These are phyloP conservation scores for Ptychadena robeensis DNA, from an alignment of 2,797 vertebrate species.

Conservation along the genomic window DNA sequence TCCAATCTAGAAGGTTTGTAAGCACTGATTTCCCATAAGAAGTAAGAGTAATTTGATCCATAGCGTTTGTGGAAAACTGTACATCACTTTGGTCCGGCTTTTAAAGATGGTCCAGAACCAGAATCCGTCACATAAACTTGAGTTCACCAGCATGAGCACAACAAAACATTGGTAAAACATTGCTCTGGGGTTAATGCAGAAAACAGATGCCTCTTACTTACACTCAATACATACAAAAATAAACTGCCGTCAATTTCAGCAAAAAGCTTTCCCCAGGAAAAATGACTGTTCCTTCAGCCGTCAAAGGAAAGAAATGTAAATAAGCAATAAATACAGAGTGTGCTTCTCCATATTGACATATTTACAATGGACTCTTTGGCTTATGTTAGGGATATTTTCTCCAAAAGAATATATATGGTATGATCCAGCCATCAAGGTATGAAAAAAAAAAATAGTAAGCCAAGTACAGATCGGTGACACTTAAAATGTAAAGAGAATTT, in stretches of 20 bases:
- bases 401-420: constrained; percentile 71
- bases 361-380: constrained; percentile 99
- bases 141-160: constrained; percentile 85
- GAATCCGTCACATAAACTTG: constrained; percentile 73
- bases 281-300: constrained; percentile 87
- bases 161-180: constrained; percentile 82
- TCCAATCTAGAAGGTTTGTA: constrained; percentile 60
- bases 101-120: constrained; percentile 71
- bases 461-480: constrained; percentile 80
- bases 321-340: constrained; percentile 99
- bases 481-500: constrained; percentile 75
- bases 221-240: constrained; percentile 88
- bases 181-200: constrained; percentile 78
- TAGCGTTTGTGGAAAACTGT: constrained; percentile 72
- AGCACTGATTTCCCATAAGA: constrained; percentile 64
- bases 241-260: constrained; percentile 85
- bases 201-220: constrained; percentile 83
- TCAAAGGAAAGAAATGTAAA: constrained; percentile 89
- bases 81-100: constrained; percentile 74
- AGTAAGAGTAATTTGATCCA: constrained; percentile 65
- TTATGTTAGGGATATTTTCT: constrained; percentile 92
- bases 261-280: constrained; percentile 80
- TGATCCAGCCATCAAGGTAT: constrained; percentile 91
- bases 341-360: constrained; percentile 99
- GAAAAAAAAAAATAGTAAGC: constrained; percentile 79